A percentile compares a stretch with the other conserved stretches of the same genome.
phyloP scores from a whole-genome alignment of 1,140 invertebrate genomes.

The Meloidogyne floridensis region DNA sequence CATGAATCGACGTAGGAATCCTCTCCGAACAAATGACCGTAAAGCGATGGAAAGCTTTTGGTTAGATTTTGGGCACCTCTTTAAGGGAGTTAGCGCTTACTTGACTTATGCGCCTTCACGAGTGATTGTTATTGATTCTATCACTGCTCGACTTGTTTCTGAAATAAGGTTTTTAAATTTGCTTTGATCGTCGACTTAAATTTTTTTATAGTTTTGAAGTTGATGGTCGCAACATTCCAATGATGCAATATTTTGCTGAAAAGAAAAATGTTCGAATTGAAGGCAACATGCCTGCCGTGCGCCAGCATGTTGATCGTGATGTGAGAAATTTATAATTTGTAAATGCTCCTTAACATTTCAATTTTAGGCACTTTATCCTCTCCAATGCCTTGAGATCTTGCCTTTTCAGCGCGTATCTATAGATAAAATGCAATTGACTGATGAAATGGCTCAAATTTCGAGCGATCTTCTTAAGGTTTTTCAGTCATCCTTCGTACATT shows the following conservation, averaged over 20 bases:
- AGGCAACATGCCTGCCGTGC: constrained; percentile 29
- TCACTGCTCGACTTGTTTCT: constrained; percentile 19
- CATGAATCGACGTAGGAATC: not conserved
- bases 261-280: constrained; percentile 27
- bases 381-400: constrained; percentile 11
- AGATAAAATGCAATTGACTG: constrained; percentile 28
- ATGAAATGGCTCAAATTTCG: constrained; percentile 22
- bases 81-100: constrained; percentile 31
- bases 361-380: constrained; percentile 20
- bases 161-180: constrained; percentile 12
- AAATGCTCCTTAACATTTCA: not conserved
- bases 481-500: not conserved
- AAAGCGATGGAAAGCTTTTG: constrained; percentile 20
- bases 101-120: constrained; percentile 37
- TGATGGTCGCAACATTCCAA: constrained; percentile 19
- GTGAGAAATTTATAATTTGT: constrained; percentile 1
- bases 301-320: constrained; percentile 24
- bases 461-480: constrained; percentile 30
- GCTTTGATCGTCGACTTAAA: not conserved
- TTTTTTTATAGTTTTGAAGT: constrained; percentile 29
- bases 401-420: constrained; percentile 35
- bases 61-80: constrained; percentile 24
- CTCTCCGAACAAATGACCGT: not conserved
- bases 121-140: constrained; percentile 27
- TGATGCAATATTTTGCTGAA: constrained; percentile 26